Evolutionary conservation across 2,113 vertebrate species (phyloP).

Genomic region (Chauna torquata): DNA sequence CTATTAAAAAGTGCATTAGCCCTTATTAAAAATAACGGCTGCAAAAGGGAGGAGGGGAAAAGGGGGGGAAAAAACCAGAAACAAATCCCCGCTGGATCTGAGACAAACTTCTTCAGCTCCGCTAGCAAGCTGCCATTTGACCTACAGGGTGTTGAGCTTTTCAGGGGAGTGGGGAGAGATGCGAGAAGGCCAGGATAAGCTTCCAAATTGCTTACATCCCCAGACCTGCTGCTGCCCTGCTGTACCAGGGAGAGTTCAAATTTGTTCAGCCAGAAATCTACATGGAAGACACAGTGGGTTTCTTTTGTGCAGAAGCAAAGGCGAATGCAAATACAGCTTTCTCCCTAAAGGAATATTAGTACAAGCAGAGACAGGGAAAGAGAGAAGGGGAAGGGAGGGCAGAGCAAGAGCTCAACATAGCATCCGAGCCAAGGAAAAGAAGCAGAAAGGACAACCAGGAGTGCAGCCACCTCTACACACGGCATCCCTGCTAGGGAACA

Average conservation of each 20-base stretch:
- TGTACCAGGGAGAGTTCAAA: conserved; percentile 10
- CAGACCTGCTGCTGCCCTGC: neutral
- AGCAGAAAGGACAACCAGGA: neutral
- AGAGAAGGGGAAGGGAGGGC: conserved; percentile 3
- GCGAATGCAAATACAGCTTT: conserved; percentile 50
- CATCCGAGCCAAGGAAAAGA: neutral
- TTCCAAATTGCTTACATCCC: neutral
- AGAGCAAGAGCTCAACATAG: neutral
- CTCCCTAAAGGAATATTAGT: conserved; percentile 57
- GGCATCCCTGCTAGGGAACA: neutral
- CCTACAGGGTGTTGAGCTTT: neutral
- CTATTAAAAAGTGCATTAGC: neutral
- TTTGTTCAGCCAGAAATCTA: conserved; percentile 70
- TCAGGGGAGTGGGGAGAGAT: neutral
- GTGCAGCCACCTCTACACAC: neutral
- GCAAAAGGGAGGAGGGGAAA: neutral
- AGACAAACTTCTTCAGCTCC: neutral
- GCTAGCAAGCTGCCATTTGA: neutral
- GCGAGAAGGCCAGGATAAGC: neutral
- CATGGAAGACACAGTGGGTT: conserved; percentile 63
- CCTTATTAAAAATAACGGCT: neutral
- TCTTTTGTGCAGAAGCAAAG: conserved; percentile 44
- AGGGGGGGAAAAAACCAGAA: accelerated
- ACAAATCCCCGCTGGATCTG: neutral
- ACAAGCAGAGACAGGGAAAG: neutral